These are phyloP conservation scores for Phalacrocorax aristotelis DNA, from an alignment of 2,113 vertebrate genomes.

Conservation along the genomic window DNA sequence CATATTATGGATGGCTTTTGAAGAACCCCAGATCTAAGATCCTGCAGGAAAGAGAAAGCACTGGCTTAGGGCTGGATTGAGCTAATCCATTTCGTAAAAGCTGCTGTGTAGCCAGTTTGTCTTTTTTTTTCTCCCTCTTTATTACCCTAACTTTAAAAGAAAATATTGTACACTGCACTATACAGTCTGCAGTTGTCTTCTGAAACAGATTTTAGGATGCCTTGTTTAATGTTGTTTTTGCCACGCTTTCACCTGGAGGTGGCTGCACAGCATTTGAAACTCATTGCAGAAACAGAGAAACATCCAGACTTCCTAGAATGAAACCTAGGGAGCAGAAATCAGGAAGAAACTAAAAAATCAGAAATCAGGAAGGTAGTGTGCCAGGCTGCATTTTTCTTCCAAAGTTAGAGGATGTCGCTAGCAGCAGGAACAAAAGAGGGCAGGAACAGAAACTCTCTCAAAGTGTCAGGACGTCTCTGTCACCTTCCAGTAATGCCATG, in stretches of 20 bases:
- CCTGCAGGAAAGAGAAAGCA: neutral
- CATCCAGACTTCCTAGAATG: neutral
- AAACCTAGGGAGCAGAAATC: neutral
- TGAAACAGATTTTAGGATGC: neutral
- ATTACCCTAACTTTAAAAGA: neutral
- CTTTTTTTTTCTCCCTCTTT: neutral
- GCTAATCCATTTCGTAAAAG: neutral
- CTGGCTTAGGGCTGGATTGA: neutral
- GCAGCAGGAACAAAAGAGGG: neutral
- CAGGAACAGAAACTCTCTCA: neutral
- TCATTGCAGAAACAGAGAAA: too few species aligned
- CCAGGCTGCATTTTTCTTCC: neutral
- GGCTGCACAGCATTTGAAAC: too few species aligned
- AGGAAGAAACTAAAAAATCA: neutral
- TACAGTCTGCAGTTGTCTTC: neutral
- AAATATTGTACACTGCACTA: neutral
- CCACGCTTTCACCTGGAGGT: neutral
- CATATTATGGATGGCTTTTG: neutral
- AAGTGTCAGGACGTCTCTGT: neutral
- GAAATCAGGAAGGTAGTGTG: neutral
- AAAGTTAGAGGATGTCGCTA: neutral
- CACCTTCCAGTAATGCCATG: neutral
- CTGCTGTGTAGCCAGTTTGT: neutral
- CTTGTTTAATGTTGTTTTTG: neutral
- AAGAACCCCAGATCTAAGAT: neutral